Percentiles rank a stretch among this genome's conserved stretches.
These are phyloP conservation scores for Drosophila emarginata DNA, from an alignment of 2,888 invertebrate species.

Conservation along the genomic window DNA sequence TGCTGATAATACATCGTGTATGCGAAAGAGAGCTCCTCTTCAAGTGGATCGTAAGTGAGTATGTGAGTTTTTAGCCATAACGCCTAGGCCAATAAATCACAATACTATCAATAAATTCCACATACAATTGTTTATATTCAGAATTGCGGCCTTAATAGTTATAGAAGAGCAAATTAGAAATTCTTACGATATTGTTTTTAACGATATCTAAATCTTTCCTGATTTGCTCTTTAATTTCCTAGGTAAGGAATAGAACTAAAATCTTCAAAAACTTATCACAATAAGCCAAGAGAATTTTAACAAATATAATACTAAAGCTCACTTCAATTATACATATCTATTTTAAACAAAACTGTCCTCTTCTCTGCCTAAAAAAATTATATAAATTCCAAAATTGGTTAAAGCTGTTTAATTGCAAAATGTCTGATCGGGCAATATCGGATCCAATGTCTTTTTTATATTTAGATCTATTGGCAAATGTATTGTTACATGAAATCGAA, in stretches of 20 bases:
- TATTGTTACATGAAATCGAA: conserved; percentile 47
- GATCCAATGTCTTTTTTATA: conserved; percentile 53
- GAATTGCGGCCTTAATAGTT: background rate
- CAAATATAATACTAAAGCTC: background rate
- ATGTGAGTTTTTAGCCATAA: background rate
- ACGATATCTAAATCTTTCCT: too few species aligned
- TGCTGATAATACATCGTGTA: background rate
- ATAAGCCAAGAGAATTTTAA: background rate
- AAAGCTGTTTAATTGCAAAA: conserved; percentile 18
- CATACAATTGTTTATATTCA: background rate
- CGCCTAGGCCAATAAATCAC: conserved; percentile 5
- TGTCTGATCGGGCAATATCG: conserved; percentile 30
- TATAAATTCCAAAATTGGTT: background rate
- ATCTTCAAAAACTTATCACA: background rate
- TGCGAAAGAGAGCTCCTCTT: background rate
- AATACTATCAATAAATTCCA: background rate
- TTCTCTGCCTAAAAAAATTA: background rate
- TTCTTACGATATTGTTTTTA: too few species aligned
- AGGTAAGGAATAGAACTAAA: too few species aligned
- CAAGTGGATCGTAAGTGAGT: conserved; percentile 16
- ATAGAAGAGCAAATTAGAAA: background rate
- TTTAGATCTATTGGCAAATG: conserved; percentile 49
- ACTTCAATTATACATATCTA: background rate
- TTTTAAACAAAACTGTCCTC: background rate
- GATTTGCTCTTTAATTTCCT: too few species aligned